phyloP scores from a whole-genome alignment of 2,888 invertebrate genomes.

The Pharmacophagus antenor region DNA sequence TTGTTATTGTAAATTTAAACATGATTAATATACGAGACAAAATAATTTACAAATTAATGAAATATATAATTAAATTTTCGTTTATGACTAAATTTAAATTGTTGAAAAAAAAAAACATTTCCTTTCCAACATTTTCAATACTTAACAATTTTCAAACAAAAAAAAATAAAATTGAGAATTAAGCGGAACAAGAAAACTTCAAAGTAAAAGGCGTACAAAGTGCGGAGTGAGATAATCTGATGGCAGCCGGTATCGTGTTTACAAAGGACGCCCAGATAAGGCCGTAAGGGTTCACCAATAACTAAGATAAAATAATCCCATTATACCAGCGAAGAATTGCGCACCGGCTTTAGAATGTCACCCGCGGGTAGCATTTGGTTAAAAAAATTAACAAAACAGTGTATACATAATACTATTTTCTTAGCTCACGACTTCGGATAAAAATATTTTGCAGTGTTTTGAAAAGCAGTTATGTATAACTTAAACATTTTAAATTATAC shows the following conservation, averaged over 20 bases:
- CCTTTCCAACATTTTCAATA: not conserved
- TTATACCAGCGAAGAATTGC: slow-evolving; percentile 54
- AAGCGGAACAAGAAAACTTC: slow-evolving; percentile 25
- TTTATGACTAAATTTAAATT: not conserved
- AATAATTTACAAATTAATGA: no score
- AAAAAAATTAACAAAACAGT: slow-evolving; percentile 24
- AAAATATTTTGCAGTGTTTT: not conserved
- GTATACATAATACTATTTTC: not conserved
- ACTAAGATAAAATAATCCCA: slow-evolving; percentile 58
- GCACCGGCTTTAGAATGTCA: slow-evolving; percentile 52
- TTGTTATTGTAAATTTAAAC: no score
- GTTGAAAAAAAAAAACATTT: not conserved
- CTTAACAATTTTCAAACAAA: not conserved
- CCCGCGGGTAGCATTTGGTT: slow-evolving; percentile 41
- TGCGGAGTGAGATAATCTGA: slow-evolving; percentile 11
- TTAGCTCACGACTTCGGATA: not conserved
- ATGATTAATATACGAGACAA: no score
- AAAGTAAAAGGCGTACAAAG: slow-evolving; percentile 18
- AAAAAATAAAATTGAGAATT: slow-evolving; percentile 29
- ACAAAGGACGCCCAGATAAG: slow-evolving; percentile 35
- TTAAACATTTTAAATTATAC: not conserved
- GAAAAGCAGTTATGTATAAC: not conserved
- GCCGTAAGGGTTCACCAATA: slow-evolving; percentile 44
- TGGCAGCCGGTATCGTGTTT: slow-evolving; percentile 26
- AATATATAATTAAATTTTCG: not conserved